These are phyloP conservation scores for Aporophyla lueneburgensis DNA, from an alignment of 2,888 invertebrate species.

Conservation along the genomic window DNA sequence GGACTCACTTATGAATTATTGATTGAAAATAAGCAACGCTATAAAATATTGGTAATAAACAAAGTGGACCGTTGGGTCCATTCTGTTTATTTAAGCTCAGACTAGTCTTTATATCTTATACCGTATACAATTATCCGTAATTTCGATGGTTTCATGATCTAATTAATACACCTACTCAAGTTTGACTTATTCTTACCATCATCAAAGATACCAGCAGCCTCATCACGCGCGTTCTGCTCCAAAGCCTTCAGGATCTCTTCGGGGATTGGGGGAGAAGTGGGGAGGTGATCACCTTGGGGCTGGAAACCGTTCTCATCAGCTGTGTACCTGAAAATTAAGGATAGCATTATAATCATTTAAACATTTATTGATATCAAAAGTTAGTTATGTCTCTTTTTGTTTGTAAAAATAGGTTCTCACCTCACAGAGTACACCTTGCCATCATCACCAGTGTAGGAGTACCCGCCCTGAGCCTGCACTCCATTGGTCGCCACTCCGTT, in stretches of 20 bases:
- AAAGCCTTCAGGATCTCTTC: conserved; percentile 84
- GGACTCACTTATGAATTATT: background rate
- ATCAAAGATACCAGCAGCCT: conserved; percentile 86
- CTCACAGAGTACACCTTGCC: conserved; percentile 85
- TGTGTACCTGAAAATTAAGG: conserved; percentile 78
- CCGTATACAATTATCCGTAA: too few species aligned
- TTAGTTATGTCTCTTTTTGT: accelerated
- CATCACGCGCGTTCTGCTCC: conserved; percentile 86
- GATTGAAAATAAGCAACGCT: too few species aligned
- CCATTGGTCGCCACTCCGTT: conserved; percentile 85
- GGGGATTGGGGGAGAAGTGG: conserved; percentile 86
- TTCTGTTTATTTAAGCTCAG: background rate
- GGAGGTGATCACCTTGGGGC: conserved; percentile 85
- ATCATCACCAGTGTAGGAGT: conserved; percentile 87
- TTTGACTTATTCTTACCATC: conserved; percentile 77
- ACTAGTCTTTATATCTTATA: background rate
- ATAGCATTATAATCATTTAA: too few species aligned
- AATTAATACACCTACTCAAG: conserved; percentile 3
- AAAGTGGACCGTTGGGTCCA: too few species aligned
- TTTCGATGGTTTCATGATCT: background rate
- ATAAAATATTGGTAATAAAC: background rate
- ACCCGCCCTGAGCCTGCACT: conserved; percentile 86
- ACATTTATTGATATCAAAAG: too few species aligned
- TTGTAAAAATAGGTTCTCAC: conserved; percentile 65
- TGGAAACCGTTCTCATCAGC: conserved; percentile 87